phyloP scores from a whole-genome alignment of 2,797 vertebrate species.

The Amniataba percoides region DNA sequence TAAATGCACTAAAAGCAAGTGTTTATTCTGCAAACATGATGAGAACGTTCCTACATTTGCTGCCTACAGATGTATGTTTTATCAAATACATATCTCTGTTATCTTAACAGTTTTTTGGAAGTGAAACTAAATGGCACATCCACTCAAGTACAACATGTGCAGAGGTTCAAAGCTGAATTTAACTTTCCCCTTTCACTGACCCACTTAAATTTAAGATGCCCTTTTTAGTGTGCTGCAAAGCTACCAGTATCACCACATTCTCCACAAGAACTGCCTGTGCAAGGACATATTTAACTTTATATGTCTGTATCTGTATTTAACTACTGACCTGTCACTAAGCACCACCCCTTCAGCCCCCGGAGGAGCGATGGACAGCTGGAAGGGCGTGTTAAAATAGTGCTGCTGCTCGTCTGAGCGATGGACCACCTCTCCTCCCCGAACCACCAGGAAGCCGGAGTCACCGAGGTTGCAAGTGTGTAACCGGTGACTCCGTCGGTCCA shows the following conservation, averaged over 20 bases:
- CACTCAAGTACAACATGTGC: no score
- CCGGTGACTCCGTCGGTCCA: conserved; percentile 94
- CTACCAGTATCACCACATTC: neutral
- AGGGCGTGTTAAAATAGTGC: conserved; percentile 96
- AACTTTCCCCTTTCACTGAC: no score
- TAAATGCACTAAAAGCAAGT: neutral
- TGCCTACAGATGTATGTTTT: neutral
- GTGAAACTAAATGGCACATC: no score
- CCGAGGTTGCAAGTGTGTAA: conserved; percentile 97
- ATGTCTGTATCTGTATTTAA: no score
- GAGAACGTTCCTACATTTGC: neutral
- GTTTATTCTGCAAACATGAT: conserved; percentile 38
- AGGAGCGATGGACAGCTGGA: conserved; percentile 97
- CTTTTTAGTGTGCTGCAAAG: neutral
- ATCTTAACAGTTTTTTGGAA: neutral
- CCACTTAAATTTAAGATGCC: no score
- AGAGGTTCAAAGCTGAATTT: no score
- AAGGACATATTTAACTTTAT: neutral
- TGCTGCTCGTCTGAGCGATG: conserved; percentile 97
- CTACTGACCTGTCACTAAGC: conserved; percentile 94
- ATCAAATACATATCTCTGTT: neutral
- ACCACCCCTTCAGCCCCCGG: conserved; percentile 96
- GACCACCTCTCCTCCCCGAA: conserved; percentile 96
- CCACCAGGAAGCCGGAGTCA: conserved; percentile 97
- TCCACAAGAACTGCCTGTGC: neutral